These are phyloP conservation scores for Psix sp. DNA, from an alignment of 1,140 invertebrate species.

Conservation along the genomic window DNA sequence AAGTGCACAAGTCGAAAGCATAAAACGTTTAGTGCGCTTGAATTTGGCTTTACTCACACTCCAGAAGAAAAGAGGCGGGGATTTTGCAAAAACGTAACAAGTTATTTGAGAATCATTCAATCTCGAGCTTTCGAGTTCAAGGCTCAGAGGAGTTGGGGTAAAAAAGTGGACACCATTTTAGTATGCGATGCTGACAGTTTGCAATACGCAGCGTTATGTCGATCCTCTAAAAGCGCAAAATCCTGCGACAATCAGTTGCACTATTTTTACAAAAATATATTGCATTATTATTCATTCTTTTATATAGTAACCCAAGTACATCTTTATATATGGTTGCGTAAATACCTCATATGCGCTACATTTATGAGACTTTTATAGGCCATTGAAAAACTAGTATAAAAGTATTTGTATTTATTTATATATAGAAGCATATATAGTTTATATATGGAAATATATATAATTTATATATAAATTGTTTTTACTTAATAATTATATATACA, in stretches of 20 bases:
- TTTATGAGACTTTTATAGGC: too few relatives aligned
- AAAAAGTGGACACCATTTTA: slow-evolving; percentile 46
- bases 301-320: too few relatives aligned
- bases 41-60: slow-evolving; percentile 55
- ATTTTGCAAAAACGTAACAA: slow-evolving; percentile 44
- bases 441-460: too few relatives aligned
- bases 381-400: too few relatives aligned
- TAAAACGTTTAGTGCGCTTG: slow-evolving; percentile 42
- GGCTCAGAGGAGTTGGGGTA: slow-evolving; percentile 39
- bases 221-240: slow-evolving; percentile 48
- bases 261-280: slow-evolving; percentile 12
- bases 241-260: slow-evolving; percentile 50
- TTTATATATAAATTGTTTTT: too few relatives aligned
- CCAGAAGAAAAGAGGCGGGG: slow-evolving; percentile 38
- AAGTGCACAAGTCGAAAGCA: slow-evolving; percentile 36
- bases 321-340: too few relatives aligned
- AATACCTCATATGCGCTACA: too few relatives aligned
- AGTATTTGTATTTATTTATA: too few relatives aligned
- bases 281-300: not conserved
- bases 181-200: slow-evolving; percentile 49
- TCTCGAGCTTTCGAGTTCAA: slow-evolving; percentile 43
- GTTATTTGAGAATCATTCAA: slow-evolving; percentile 48
- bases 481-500: too few relatives aligned
- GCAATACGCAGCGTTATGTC: slow-evolving; percentile 47
- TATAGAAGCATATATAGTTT: too few relatives aligned